Percentiles rank a stretch among this genome's conserved stretches.
phyloP scores from a whole-genome alignment of 2,113 vertebrate genomes.

The Eptesicus fuscus region DNA sequence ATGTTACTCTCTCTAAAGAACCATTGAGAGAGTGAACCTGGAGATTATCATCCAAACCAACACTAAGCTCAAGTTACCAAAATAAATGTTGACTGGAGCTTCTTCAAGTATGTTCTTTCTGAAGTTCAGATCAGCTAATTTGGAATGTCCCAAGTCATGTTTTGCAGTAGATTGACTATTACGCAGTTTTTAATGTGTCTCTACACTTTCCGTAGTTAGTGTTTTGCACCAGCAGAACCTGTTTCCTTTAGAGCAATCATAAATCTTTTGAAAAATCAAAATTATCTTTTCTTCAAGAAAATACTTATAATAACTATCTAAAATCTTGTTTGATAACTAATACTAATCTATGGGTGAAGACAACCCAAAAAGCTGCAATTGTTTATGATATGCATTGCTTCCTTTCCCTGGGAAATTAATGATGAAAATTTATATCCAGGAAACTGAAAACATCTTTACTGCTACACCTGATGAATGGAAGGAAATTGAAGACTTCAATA shows the following conservation, averaged over 20 bases:
- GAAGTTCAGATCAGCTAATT: background rate
- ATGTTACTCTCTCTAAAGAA: background rate
- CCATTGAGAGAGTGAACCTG: background rate
- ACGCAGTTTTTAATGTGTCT: background rate
- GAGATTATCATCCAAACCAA: background rate
- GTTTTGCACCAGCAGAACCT: background rate
- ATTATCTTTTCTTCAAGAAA: background rate
- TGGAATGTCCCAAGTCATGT: background rate
- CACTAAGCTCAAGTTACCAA: background rate
- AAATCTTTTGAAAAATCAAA: background rate
- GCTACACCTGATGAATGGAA: background rate
- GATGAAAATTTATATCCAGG: background rate
- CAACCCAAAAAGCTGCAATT: background rate
- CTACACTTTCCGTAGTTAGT: background rate
- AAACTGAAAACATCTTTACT: background rate
- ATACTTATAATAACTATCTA: background rate
- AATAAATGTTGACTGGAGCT: background rate
- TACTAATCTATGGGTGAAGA: background rate
- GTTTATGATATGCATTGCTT: background rate
- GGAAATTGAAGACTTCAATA: background rate
- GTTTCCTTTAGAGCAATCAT: background rate
- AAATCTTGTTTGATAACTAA: background rate
- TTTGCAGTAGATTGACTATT: background rate
- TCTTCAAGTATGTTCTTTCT: background rate
- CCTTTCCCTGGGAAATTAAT: background rate